phyloP scores from a whole-genome alignment of 2,797 vertebrate species.

The Aulostomus chinensis region DNA sequence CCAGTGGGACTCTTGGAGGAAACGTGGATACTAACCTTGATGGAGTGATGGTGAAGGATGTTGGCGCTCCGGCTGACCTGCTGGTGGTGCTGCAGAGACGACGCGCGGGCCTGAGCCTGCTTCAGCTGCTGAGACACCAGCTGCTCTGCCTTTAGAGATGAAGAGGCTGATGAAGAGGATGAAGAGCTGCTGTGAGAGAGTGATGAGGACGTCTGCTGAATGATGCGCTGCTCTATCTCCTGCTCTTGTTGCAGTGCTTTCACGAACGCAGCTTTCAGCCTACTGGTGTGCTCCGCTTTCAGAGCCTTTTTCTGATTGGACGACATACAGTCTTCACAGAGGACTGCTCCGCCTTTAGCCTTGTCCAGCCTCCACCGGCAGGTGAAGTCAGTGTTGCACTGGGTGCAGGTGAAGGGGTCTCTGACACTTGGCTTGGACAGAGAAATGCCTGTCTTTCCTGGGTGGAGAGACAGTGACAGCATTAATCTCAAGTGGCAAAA shows the following conservation, averaged over 20 bases:
- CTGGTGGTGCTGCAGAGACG: slow-evolving; percentile 73
- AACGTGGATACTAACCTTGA: slow-evolving; percentile 81
- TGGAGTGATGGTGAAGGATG: slow-evolving; percentile 83
- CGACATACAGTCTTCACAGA: slow-evolving; percentile 97
- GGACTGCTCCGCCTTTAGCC: slow-evolving; percentile 85
- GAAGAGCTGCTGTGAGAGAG: slow-evolving; percentile 70
- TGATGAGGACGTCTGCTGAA: slow-evolving; percentile 80
- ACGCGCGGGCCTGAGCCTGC: slow-evolving; percentile 71
- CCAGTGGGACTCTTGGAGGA: background rate
- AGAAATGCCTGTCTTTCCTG: slow-evolving; percentile 81
- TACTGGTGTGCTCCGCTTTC: slow-evolving; percentile 94
- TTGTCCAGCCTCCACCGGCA: slow-evolving; percentile 91
- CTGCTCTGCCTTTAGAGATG: slow-evolving; percentile 73
- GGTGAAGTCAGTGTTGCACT: slow-evolving; percentile 98
- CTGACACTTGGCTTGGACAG: slow-evolving; percentile 59
- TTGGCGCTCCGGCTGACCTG: slow-evolving; percentile 82
- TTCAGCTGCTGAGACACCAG: slow-evolving; percentile 80
- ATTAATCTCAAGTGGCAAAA: no score
- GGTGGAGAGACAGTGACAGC: slow-evolving; percentile 24
- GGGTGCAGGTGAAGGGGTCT: slow-evolving; percentile 89
- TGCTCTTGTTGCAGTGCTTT: slow-evolving; percentile 97
- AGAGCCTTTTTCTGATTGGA: slow-evolving; percentile 94
- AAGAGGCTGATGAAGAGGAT: slow-evolving; percentile 62
- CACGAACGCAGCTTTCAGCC: slow-evolving; percentile 95
- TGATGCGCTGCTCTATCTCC: slow-evolving; percentile 94